Conservation (phyloP, 2,797 vertebrate genomes). For the Chaenodraco wilsoni region DNA sequence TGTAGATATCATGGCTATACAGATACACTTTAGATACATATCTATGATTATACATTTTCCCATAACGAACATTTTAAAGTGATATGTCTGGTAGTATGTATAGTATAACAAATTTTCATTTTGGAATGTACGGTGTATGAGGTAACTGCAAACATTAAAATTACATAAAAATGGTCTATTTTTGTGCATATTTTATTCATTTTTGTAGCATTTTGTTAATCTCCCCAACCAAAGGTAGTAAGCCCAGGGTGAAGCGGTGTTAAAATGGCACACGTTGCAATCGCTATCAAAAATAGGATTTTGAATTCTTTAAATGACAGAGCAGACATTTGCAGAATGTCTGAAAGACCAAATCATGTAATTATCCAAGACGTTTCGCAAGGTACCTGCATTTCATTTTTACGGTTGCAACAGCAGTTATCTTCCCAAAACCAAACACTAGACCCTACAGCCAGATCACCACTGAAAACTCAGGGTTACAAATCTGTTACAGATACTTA, state of each 20-base stretch:
- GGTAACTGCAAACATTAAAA: slow-evolving; percentile 97
- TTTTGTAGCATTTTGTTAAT: slow-evolving; percentile 79
- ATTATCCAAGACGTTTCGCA: slow-evolving; percentile 80
- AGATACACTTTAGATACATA: slow-evolving; percentile 92
- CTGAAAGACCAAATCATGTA: slow-evolving; percentile 84
- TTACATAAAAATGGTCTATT: slow-evolving; percentile 95
- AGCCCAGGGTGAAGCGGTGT: slow-evolving; percentile 83
- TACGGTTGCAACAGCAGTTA: slow-evolving; percentile 69
- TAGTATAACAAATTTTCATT: slow-evolving; percentile 91
- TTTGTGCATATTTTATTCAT: slow-evolving; percentile 87
- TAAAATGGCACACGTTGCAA: slow-evolving; percentile 91
- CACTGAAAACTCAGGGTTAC: slow-evolving; percentile 59
- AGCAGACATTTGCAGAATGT: slow-evolving; percentile 85
- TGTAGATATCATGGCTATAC: slow-evolving; percentile 96
- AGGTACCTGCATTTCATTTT: slow-evolving; percentile 79
- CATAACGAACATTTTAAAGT: slow-evolving; percentile 95
- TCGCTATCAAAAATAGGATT: slow-evolving; percentile 94
- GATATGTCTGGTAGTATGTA: slow-evolving; percentile 98
- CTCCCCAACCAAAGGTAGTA: slow-evolving; percentile 81
- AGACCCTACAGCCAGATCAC: slow-evolving; percentile 75
- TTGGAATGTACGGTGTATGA: slow-evolving; percentile 99
- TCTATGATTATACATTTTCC: slow-evolving; percentile 93
- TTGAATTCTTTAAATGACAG: slow-evolving; percentile 91
- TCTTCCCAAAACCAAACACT: slow-evolving; percentile 77
- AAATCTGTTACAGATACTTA: slow-evolving; percentile 78